phyloP scores from a whole-genome alignment of 2,113 vertebrate species.

The Plecotus auritus region DNA sequence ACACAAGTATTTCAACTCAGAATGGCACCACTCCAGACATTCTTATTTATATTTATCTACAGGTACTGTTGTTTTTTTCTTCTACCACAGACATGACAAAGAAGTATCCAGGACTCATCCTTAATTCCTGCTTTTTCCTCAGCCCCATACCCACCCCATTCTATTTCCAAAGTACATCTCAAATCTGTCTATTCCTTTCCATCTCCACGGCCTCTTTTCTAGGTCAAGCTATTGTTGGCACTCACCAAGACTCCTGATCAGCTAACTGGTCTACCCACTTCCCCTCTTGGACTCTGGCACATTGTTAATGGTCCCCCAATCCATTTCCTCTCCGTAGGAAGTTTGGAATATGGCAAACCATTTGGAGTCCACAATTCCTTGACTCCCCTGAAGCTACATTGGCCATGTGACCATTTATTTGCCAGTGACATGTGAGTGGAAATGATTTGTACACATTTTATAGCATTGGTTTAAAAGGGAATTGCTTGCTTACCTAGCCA shows the following conservation, averaged over 20 bases:
- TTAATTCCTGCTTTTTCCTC: background rate
- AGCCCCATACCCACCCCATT: background rate
- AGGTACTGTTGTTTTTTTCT: no score
- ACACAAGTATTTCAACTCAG: background rate
- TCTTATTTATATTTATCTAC: no score
- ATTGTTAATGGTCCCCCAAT: background rate
- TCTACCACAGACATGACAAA: background rate
- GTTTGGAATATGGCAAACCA: background rate
- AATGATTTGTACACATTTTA: background rate
- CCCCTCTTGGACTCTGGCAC: background rate
- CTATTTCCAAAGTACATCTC: background rate
- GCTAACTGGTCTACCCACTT: background rate
- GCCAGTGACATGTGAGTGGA: background rate
- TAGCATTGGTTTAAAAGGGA: slow-evolving; percentile 19
- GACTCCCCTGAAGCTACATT: background rate
- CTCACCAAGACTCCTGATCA: background rate
- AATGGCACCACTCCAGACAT: background rate
- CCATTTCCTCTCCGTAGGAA: background rate
- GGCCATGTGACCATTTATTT: background rate
- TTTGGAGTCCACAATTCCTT: background rate
- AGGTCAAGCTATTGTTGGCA: background rate
- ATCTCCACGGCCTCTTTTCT: background rate
- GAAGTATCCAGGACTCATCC: background rate
- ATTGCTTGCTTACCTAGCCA: background rate
- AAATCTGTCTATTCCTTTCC: background rate